Base-by-base conservation (phyloP, 37 sponge, comb jelly and placozoan genomes). In the Sycon ciliatum region DNA sequence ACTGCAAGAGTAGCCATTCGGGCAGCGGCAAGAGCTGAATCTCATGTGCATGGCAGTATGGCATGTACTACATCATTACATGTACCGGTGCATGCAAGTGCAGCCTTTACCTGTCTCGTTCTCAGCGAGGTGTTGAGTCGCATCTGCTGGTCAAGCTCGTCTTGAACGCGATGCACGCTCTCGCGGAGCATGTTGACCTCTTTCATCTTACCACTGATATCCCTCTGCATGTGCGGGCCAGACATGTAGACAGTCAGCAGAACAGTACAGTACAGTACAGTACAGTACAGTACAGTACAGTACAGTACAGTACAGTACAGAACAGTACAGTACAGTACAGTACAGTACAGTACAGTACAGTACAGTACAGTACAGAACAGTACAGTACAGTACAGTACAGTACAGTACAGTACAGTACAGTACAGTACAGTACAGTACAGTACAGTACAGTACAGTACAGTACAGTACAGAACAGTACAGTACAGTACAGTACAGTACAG, bases 391-490 rank as follows among this genome's bases (percentile, higher is more conserved):
- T 42, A 42, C 49, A 42, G 49, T 42, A 42, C 49, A 42, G 49
- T 42, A 42, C 49, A 42, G 49, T 42, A 42, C 13, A 42, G 49
- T 42, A 42, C 49, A 42, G 49, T 42, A 42, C 49, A 42, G 49
- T 42, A 42, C 13, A 42, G 49, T 42, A 42, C 49, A 42, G 49
- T 42, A 42, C 13, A 42, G 49, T 42, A 42, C 49, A 42, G 49
- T 42, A 42, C 49, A 42, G 49, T 42, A 42, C 49, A 42, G 49
- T 42, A 42, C 49, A 42, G 49, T 42, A 42, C 49, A 42, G 49
- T 42, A 42, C 13, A 42, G 49, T 42, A 42, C 13, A 42, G 49
- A 16, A 42, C 49, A 42, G 49, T 42, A 42, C 49, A 42, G 49
- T 42, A 42, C 49, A 42, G 49, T 42, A 42, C 49, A 42, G 49